Evolutionary conservation across 2,113 vertebrate species (phyloP).

Genomic region (Poecile atricapillus): DNA sequence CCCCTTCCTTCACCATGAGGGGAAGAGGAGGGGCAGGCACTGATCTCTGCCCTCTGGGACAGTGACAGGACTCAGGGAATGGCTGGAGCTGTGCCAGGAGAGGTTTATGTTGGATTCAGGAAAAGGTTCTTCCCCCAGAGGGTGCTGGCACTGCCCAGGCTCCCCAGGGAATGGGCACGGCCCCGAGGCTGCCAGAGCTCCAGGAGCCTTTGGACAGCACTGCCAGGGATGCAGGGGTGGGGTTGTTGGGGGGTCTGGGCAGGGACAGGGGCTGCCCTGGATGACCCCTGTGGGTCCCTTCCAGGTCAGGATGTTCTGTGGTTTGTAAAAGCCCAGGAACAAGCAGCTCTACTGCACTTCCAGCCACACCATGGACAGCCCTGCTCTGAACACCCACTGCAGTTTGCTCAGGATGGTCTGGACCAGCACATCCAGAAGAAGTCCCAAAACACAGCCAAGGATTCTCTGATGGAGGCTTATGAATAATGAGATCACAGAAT

Average conservation of each 20-base stretch:
- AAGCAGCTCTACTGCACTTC: neutral
- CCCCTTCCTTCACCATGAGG: neutral
- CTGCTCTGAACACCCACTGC: neutral
- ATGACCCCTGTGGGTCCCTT: neutral
- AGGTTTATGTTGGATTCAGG: neutral
- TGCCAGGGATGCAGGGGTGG: neutral
- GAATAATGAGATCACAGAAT: neutral
- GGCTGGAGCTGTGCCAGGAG: accelerated
- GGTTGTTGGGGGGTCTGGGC: neutral
- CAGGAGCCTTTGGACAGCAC: accelerated
- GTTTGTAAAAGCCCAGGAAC: neutral
- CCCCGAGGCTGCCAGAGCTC: neutral
- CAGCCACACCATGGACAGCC: accelerated
- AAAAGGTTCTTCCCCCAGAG: too few relatives aligned
- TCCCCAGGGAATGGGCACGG: neutral
- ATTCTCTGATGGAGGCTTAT: neutral
- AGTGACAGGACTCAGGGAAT: accelerated
- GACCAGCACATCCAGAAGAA: neutral
- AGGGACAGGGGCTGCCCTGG: neutral
- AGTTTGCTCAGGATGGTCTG: neutral
- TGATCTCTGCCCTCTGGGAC: neutral
- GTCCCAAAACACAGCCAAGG: neutral
- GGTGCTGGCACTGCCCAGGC: neutral
- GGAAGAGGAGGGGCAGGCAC: neutral
- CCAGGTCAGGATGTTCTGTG: neutral